Evolutionary conservation across 2,113 vertebrate species (phyloP), one percentile per base, ranked within the genome.

Genomic region (Brachyhypopomus gauderio): DNA sequence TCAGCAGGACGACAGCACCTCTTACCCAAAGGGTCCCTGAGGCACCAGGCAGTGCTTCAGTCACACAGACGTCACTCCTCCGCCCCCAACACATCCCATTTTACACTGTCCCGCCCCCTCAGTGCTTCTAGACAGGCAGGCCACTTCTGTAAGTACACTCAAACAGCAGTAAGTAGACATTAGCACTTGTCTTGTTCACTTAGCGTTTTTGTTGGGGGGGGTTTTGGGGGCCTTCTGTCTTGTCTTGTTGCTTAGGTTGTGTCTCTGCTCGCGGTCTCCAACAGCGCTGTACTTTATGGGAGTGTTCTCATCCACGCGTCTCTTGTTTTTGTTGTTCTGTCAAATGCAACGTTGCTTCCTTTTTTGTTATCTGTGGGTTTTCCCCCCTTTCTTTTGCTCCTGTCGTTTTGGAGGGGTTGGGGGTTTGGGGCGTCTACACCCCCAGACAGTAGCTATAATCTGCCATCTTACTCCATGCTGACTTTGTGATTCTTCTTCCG

Each of bases 21-120:
- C 89, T 92, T 91, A 79, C 92, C 91, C 90, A 92, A 92, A 92
- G 92, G 92, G 89, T 90, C 92, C 89, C 85, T 92, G 92, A 93
- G 92, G 91, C 92, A 93, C 91, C 93, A 93, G 92, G 92, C 92
- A 87, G 90, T 94, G 92, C 91, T 93, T 88, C 92, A 93, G 83
- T 93, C 89, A 91, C 86, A 93, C 90, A 92, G 92, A 90, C 87
- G 93, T 88, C 90, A 92, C 72, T 85, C 90, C 87, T 92, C 89
- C 86, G 80, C 88, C 88, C 79, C 89, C 88, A 89, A 88, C 90
- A 86, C 90, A 91, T 79, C 91, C 86, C 89, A 89, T 89, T 90
- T 89, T 89, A 89, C 91, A 90, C 91, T 90, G 87, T 90, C 90
- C 87, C 91, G 87, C 88, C 87, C 87, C 90, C 85, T 85, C 91